A percentile compares a stretch with the other conserved stretches of the same genome.
Evolutionary conservation across 2,797 vertebrate species (phyloP).

Genomic region (Pteropus rufus): DNA sequence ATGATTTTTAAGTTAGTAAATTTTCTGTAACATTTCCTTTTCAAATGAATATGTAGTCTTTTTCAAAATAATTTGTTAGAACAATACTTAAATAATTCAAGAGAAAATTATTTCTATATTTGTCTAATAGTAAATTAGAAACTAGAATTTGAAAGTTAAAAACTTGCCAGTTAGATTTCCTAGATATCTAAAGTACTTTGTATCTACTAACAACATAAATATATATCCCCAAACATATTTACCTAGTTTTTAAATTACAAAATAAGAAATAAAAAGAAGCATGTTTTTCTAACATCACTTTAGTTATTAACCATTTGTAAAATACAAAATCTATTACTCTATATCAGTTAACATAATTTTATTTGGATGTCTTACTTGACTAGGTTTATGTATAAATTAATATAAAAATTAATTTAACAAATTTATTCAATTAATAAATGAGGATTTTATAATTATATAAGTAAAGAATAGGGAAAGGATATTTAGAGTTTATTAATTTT

Average conservation of each 20-base stretch:
- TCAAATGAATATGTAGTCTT: not conserved
- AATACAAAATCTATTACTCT: not conserved
- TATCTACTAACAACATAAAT: not conserved
- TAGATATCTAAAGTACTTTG: not conserved
- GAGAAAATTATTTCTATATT: not conserved
- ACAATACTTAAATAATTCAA: not conserved
- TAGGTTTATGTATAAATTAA: not conserved
- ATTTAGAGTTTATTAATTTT: not conserved
- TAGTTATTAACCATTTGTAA: not conserved
- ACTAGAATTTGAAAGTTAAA: not conserved
- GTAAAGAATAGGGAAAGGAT: not conserved
- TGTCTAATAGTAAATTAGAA: not conserved
- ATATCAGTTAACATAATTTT: not conserved
- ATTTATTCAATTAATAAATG: not conserved
- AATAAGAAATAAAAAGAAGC: not conserved
- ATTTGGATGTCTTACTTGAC: not conserved
- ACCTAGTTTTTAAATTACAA: not conserved
- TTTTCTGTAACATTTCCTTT: not conserved
- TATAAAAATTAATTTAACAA: not conserved
- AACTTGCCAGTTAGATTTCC: not conserved
- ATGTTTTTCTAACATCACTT: not conserved
- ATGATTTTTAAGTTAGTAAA: not conserved
- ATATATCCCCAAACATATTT: not conserved
- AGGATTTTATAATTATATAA: not conserved
- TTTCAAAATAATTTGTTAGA: not conserved